Percentiles rank a stretch among this genome's conserved stretches.
Conservation (phyloP, 2,113 vertebrate genomes). For the Oxyura jamaicensis region DNA sequence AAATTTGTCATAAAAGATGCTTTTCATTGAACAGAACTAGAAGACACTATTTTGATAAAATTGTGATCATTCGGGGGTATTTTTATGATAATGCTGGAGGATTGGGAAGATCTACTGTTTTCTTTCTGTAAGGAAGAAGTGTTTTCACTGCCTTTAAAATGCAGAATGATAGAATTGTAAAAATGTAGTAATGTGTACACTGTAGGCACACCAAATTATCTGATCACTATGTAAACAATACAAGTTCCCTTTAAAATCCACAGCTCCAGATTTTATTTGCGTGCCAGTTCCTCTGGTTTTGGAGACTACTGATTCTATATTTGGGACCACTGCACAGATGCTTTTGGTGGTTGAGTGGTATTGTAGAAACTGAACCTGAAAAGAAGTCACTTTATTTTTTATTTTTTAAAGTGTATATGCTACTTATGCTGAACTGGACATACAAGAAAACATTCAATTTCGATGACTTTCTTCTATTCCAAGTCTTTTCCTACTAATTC, state of each 20-base stretch:
- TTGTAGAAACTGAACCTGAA: conserved; percentile 69
- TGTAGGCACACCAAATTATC: conserved; percentile 72
- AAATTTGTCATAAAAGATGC: conserved; percentile 72
- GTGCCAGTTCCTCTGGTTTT: conserved; percentile 69
- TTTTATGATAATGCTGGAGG: conserved; percentile 72
- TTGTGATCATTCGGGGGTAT: conserved; percentile 63
- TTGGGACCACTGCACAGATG: conserved; percentile 74
- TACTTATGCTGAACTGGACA: conserved; percentile 76
- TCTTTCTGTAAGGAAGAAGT: conserved; percentile 68
- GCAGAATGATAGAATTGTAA: conserved; percentile 61
- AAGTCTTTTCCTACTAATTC: conserved; percentile 78
- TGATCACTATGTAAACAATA: conserved; percentile 65
- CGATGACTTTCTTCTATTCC: conserved; percentile 79
- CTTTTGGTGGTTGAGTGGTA: conserved; percentile 69
- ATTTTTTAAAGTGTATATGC: conserved; percentile 73
- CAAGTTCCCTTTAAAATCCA: conserved; percentile 71
- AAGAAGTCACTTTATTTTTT: conserved; percentile 59
- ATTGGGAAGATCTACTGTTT: conserved; percentile 68
- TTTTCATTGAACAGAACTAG: conserved; percentile 72
- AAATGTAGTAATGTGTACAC: conserved; percentile 71
- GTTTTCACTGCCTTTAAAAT: conserved; percentile 28
- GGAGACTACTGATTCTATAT: conserved; percentile 78
- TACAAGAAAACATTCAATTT: conserved; percentile 78
- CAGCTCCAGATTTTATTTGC: conserved; percentile 64
- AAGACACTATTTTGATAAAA: conserved; percentile 77